Conservation (phyloP, 2,888 invertebrate species). For the Blera fallax region DNA sequence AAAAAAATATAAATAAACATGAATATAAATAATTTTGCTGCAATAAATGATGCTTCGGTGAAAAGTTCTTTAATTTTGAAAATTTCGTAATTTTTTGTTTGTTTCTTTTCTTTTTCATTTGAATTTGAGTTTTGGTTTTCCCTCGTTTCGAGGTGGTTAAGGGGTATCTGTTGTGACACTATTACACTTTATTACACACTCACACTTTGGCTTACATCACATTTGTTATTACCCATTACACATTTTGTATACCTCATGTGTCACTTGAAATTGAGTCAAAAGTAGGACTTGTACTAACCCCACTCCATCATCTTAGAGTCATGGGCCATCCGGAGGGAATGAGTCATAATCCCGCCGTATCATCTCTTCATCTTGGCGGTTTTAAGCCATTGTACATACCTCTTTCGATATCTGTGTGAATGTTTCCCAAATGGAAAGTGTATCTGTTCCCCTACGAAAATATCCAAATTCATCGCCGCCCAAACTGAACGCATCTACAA, state of each 20-base stretch:
- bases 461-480: no score
- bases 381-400: no score
- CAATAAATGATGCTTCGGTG: conserved; percentile 70
- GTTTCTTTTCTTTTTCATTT: conserved; percentile 15
- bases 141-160: conserved; percentile 14
- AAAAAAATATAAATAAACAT: conserved; percentile 1
- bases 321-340: not conserved
- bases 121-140: conserved; percentile 9
- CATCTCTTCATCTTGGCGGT: no score
- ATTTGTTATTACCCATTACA: not conserved
- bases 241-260: not conserved
- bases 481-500: no score
- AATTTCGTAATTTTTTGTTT: conserved; percentile 22
- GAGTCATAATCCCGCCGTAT: not conserved
- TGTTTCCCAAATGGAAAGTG: no score
- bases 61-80: conserved; percentile 51
- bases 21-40: conserved; percentile 51
- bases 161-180: conserved; percentile 26
- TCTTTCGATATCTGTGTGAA: no score
- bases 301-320: not conserved
- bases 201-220: not conserved
- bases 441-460: no score
- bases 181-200: not conserved
- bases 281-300: not conserved
- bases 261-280: not conserved